Conservation (phyloP, 1,140 invertebrate genomes). For the Condylostylus longicornis region DNA sequence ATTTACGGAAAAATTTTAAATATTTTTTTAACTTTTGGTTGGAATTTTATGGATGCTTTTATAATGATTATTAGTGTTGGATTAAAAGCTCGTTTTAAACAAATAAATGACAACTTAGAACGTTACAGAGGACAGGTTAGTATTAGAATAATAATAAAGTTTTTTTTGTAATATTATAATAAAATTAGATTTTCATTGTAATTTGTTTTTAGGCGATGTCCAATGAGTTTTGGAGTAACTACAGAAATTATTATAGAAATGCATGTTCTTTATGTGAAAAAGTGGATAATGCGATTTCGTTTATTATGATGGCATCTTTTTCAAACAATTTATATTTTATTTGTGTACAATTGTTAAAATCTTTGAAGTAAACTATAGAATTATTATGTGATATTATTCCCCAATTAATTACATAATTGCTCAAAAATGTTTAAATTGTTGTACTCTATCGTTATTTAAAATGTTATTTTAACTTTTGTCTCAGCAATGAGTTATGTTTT, state of each 20-base stretch:
- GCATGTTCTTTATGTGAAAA: conserved; percentile 22
- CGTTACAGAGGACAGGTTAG: conserved; percentile 27
- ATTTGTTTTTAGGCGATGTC: conserved; percentile 18
- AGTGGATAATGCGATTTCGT: conserved; percentile 25
- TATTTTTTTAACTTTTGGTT: conserved; percentile 23
- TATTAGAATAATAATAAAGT: conserved; percentile 30
- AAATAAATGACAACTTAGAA: conserved; percentile 23
- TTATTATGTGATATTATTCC: too few relatives aligned
- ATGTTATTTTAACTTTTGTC: too few relatives aligned
- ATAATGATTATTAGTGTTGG: conserved; percentile 30
- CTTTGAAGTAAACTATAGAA: conserved; percentile 26
- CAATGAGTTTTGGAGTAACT: conserved; percentile 19
- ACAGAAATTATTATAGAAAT: conserved; percentile 26
- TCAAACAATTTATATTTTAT: conserved; percentile 31
- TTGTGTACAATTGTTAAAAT: conserved; percentile 24
- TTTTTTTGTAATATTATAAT: conserved; percentile 14
- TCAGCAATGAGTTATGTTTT: too few relatives aligned
- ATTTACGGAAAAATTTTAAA: conserved; percentile 23
- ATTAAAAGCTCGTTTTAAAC: conserved; percentile 18
- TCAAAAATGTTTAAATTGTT: too few relatives aligned
- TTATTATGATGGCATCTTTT: conserved; percentile 29
- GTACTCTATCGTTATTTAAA: too few relatives aligned
- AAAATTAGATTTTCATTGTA: conserved; percentile 37
- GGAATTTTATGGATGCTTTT: conserved; percentile 30
- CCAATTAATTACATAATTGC: too few relatives aligned